A percentile compares a stretch with the other conserved stretches of the same genome.
Conservation (phyloP, 2,888 invertebrate species). For the Plagiodera versicolora region DNA sequence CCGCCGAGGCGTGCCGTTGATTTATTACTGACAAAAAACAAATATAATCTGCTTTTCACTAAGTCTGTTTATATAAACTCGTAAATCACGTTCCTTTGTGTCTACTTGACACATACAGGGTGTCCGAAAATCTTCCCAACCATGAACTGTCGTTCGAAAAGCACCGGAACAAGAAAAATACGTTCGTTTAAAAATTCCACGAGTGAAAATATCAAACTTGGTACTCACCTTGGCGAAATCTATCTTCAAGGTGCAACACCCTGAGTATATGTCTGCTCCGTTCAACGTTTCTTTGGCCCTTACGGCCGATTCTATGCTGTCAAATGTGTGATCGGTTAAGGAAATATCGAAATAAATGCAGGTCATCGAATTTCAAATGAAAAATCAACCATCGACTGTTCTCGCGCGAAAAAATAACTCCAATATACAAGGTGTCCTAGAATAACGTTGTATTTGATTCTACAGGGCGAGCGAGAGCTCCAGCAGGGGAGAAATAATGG, state of each 20-base stretch:
- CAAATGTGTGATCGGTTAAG: slow-evolving; percentile 67
- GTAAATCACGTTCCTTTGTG: not conserved
- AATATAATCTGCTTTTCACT: not conserved
- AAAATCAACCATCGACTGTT: no score
- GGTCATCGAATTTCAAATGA: not conserved
- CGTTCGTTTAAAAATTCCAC: no score
- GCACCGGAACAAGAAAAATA: no score
- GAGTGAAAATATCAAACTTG: not conserved
- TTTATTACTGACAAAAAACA: not conserved
- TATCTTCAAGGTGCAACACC: slow-evolving; percentile 98
- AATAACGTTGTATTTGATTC: no score
- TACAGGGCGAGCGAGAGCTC: no score
- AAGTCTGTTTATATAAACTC: not conserved
- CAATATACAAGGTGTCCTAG: no score
- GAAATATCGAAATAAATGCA: slow-evolving; percentile 1
- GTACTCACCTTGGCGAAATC: slow-evolving; percentile 95
- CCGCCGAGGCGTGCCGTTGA: not conserved
- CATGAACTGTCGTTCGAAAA: no score
- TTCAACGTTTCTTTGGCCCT: slow-evolving; percentile 93
- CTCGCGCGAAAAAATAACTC: no score
- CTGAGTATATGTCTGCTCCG: slow-evolving; percentile 98
- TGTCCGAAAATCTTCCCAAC: no score
- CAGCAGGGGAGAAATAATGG: no score
- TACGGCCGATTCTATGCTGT: slow-evolving; percentile 89
- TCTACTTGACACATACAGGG: not conserved